Conservation (phyloP, 2,113 vertebrate species). For the Hemiscyllium ocellatum region DNA sequence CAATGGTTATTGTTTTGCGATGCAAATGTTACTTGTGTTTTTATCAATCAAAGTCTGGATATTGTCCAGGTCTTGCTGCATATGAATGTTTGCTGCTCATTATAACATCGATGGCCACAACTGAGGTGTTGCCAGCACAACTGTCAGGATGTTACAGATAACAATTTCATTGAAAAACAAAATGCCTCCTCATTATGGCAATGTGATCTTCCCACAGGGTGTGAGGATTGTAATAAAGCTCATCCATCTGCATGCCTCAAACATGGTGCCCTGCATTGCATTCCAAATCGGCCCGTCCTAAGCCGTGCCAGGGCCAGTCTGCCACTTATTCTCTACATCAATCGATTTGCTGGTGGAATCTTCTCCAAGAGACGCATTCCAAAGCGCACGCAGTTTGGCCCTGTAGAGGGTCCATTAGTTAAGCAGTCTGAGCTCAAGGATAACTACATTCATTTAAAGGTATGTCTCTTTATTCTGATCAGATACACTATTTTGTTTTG, state of each 20-base stretch:
- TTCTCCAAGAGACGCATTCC: conserved; percentile 92
- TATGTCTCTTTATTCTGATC: conserved; percentile 42
- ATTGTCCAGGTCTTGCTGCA: too few relatives aligned
- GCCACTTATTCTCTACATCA: conserved; percentile 84
- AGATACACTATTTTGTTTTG: neutral
- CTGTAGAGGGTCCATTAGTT: conserved; percentile 82
- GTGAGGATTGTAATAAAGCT: conserved; percentile 84
- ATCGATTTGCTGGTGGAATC: conserved; percentile 84
- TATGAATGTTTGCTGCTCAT: neutral
- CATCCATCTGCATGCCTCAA: conserved; percentile 79
- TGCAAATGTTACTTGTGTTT: too few relatives aligned
- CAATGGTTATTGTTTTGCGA: too few relatives aligned
- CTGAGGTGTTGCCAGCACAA: neutral
- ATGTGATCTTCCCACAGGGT: conserved; percentile 64
- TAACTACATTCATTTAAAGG: conserved; percentile 85
- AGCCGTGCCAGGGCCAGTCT: conserved; percentile 87
- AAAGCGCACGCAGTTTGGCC: conserved; percentile 92
- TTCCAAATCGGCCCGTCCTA: conserved; percentile 84
- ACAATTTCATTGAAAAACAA: neutral
- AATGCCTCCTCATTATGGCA: neutral
- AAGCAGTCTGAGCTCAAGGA: conserved; percentile 75
- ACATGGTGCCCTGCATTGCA: conserved; percentile 83
- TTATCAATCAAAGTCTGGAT: too few relatives aligned
- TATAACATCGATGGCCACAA: neutral
- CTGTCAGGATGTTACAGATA: neutral